Conservation (phyloP, 2,797 vertebrate genomes). For the Pogoniulus pusillus region DNA sequence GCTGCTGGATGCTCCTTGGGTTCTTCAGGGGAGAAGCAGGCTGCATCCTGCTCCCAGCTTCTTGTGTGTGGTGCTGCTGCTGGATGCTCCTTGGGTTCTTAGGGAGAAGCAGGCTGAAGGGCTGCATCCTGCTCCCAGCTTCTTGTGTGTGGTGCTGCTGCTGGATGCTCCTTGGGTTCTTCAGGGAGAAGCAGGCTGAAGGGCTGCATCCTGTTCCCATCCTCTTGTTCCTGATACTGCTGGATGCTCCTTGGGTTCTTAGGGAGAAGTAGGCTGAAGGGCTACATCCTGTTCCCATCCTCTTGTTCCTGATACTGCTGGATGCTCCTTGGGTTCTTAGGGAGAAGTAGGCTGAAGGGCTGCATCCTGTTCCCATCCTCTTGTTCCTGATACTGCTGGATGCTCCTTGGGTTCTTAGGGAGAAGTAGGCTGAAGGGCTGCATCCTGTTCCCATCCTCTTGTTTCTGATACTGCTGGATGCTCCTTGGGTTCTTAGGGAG, state of each 20-base stretch:
- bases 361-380: too few species aligned
- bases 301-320: neutral
- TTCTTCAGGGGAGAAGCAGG: neutral
- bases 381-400: too few species aligned
- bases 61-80: neutral
- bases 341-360: too few species aligned
- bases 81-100: neutral
- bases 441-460: too few species aligned
- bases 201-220: neutral
- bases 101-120: neutral
- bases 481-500: too few species aligned
- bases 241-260: neutral
- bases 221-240: neutral
- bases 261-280: neutral
- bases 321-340: too few species aligned
- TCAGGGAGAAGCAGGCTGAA: neutral
- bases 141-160: neutral
- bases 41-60: neutral
- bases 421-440: too few species aligned
- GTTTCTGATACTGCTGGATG: too few species aligned
- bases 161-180: neutral
- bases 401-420: too few species aligned
- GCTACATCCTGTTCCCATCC: neutral
- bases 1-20: neutral
- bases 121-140: neutral